Evolutionary conservation across 2,797 vertebrate species (phyloP), one percentile per base, ranked within the genome.

Genomic region (Enteromius mattozi): DNA sequence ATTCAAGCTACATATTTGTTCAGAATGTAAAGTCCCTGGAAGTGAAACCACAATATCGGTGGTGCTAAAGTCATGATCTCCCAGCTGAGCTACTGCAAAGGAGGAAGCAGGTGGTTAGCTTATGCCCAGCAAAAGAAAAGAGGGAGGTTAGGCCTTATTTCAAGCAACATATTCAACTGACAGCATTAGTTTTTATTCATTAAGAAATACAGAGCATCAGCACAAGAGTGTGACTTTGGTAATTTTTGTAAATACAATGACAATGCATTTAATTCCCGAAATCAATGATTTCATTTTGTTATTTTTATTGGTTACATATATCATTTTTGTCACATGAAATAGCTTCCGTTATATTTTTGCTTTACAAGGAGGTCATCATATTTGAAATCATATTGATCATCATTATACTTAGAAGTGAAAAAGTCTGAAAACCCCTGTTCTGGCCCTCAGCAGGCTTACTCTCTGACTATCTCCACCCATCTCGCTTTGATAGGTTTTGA

Each of bases 401-500:
- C 56, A 59, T 35, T 35, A 3, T 24, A n/a, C 56, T 59, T 21
- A 4, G 10, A 59, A 59, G 4, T 59, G 9, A 1, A 49, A 72
- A 30, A 47, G n/a, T 17, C 24, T 47, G 1, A 47, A 51, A 74
- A 74, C 9, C 30, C 9, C 27, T 51, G 71, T 3, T 6, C 30
- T 68, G 80, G 65, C 72, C 79, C n/a, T 81, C 80, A 87, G 74
- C 82, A 75, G 81, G 71, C 14, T 19, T 30, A 21, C 13, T 8
- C 69, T 63, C 80, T 76, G 51, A 49, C 3, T 83, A 30, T 65
- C 42, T 83, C 4, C 24, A 51, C 33, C 65, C 66, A 13, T 80
- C 21, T 56, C 49, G 4, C 78, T 90, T 81, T 86, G 72, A 91
- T 74, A 80, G 70, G 63, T 78, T 88, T 75, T 35, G 68, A 89